Conservation (phyloP, 2,888 invertebrate genomes). For the Physocephala rufipes region DNA sequence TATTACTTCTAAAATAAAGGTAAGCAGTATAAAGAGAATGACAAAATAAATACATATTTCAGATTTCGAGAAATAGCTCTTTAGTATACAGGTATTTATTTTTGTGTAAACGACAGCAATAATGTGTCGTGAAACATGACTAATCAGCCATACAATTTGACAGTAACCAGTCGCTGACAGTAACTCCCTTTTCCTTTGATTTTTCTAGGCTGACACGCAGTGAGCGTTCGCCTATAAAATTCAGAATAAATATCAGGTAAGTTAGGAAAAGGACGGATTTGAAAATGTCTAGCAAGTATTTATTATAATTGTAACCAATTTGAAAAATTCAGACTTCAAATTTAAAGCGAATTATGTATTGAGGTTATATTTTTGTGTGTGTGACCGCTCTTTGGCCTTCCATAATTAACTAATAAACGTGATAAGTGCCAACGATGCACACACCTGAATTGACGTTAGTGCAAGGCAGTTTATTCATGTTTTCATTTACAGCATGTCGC, state of each 20-base stretch:
- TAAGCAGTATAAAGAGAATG: no score
- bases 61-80: no score
- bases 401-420: background rate
- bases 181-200: conserved; percentile 61
- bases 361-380: conserved; percentile 50
- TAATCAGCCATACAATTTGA: no score
- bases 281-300: background rate
- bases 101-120: no score
- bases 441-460: background rate
- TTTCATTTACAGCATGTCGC: conserved; percentile 69
- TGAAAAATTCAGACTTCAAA: background rate
- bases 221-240: conserved; percentile 60
- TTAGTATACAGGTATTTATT: no score
- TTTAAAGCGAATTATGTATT: conserved; percentile 35
- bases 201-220: conserved; percentile 64
- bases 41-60: no score
- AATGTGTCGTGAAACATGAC: no score
- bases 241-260: conserved; percentile 47
- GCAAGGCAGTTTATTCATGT: background rate
- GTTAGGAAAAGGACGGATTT: background rate
- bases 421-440: background rate
- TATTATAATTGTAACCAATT: background rate
- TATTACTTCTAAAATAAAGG: no score
- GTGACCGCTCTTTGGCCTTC: background rate
- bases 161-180: no score